Evolutionary conservation across 2,888 invertebrate species (phyloP), one percentile per base, ranked within the genome.

Genomic region (Polymixis flavicincta): DNA sequence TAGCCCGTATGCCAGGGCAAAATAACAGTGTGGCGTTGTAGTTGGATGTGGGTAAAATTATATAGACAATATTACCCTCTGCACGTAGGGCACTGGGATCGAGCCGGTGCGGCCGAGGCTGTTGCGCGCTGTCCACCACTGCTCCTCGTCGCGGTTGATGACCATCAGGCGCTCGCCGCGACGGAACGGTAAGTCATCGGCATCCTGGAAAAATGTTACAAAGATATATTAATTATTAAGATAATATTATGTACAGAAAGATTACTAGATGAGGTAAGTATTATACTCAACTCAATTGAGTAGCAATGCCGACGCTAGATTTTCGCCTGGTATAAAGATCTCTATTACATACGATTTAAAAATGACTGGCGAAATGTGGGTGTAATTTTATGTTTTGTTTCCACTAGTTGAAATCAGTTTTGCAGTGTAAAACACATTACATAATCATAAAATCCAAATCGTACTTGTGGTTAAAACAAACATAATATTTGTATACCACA

Each of bases 101-200:
- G 99, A 98, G 28, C 99, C 99, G 81, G 98, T 98, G 91, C 98
- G 97, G 0, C 99, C 99, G 71, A 98, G 96, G 81, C 97, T 97
- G 96, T 99, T 99, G 89, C 98, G 97, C 7, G 99, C 99, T 77
- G 99, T 99, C 99, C 99, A 99, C 99, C 99, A 99, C 91, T 99
- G 99, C 85, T 99, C 99, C 95, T 99, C 99, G 92, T 99, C 99
- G 89, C 99, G 98, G 84, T 98, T 98, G 86, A 99, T 97, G 86
- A 99, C 98, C 88, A 99, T 98, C 90, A 99, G 97, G 86, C 99
- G 97, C 93, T 99, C 99, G 73, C 99, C 99, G 94, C 98, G 98
- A 87, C 98, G 98, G 96, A 99, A 99, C 25, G 99, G 99, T 63
- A 99, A 97, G 96, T 99, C 99, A 89, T 99, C 99, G 22, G 98